Evolutionary conservation across 2,888 invertebrate species (phyloP).

Genomic region (Eupithecia abbreviata): DNA sequence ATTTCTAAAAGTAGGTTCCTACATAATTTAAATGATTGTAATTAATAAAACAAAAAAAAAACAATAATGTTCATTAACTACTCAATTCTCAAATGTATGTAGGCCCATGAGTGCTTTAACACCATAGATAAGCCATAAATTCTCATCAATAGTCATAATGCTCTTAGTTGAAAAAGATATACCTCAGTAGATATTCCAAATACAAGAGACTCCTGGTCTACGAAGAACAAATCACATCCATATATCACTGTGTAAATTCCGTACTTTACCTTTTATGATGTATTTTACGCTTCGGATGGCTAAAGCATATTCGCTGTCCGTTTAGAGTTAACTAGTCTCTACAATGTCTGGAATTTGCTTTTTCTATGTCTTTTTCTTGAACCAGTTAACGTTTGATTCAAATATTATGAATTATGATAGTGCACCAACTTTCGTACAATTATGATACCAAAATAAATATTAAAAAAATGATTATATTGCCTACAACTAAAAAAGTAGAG

Average conservation of each 20-base stretch:
- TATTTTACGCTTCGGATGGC: conserved; percentile 55
- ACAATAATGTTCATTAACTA: no score
- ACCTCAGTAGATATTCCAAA: neutral
- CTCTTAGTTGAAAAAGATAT: neutral
- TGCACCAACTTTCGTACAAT: neutral
- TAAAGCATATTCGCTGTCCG: conserved; percentile 54
- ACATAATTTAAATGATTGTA: no score
- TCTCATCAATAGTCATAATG: no score
- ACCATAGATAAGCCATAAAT: no score
- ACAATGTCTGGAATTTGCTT: conserved; percentile 46
- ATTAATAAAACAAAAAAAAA: no score
- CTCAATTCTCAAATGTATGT: no score
- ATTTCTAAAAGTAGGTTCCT: no score
- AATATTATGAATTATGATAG: neutral
- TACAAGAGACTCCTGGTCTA: conserved; percentile 39
- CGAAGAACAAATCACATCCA: conserved; percentile 64
- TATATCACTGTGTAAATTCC: conserved; percentile 60
- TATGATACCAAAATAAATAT: no score
- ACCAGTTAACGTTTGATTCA: conserved; percentile 12
- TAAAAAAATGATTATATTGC: no score
- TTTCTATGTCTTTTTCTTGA: conserved; percentile 19
- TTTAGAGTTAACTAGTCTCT: conserved; percentile 55
- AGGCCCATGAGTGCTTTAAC: no score
- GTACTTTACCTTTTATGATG: conserved; percentile 66
- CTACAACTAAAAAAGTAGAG: no score